Evolutionary conservation across 30 jellyfish, hydroid and myxozoan species (phyloP).

Genomic region (Aurelia coerulea): DNA sequence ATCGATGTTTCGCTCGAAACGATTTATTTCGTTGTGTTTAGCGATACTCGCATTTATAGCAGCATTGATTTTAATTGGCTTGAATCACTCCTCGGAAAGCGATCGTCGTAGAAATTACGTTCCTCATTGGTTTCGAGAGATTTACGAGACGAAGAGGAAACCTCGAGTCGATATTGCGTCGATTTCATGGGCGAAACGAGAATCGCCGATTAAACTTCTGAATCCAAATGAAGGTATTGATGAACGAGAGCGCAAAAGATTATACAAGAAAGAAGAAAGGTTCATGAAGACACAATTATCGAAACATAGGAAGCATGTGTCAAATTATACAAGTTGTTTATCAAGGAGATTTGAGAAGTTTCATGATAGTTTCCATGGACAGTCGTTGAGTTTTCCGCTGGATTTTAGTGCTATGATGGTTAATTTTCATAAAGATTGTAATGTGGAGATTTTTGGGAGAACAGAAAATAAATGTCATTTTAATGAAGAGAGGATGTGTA

Average conservation of each 20-base stretch:
- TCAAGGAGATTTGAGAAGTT: constrained; percentile 1
- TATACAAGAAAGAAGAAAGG: constrained; percentile 11
- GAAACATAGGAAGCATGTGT: constrained; percentile 24
- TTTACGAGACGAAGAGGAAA: background rate
- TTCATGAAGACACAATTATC: constrained; percentile 3
- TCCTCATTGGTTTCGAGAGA: background rate
- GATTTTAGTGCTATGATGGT: constrained; percentile 42
- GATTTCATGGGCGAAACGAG: constrained; percentile 40
- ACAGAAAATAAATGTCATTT: constrained; percentile 1
- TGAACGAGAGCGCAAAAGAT: background rate
- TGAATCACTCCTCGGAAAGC: background rate
- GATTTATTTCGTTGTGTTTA: background rate
- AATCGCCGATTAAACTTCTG: background rate
- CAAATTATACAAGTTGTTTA: constrained; percentile 47
- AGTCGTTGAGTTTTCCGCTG: constrained; percentile 1
- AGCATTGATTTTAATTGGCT: constrained; percentile 17
- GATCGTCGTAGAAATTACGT: background rate
- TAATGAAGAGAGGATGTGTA: background rate
- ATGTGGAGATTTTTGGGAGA: constrained; percentile 31
- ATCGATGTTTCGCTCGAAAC: background rate
- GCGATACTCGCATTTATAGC: background rate
- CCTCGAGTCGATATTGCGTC: constrained; percentile 5
- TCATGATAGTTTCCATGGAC: background rate
- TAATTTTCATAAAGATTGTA: constrained; percentile 38
- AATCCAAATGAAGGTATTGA: constrained; percentile 6